phyloP scores from a whole-genome alignment of 2,888 invertebrate species.

The Cerceris ruficornis region DNA sequence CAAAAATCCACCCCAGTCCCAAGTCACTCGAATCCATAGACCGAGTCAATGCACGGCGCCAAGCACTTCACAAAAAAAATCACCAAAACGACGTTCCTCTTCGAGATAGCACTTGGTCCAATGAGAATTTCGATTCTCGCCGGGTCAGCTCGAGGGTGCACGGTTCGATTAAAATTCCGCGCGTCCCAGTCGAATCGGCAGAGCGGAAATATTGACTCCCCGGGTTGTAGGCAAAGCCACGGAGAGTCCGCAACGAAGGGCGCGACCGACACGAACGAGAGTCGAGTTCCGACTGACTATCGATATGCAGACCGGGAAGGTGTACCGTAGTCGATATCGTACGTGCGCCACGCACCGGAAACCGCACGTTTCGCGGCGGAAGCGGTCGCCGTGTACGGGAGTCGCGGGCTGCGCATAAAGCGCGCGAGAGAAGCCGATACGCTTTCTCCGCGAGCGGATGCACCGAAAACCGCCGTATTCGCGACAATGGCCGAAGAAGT shows the following conservation, averaged over 20 bases:
- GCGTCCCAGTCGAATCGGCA: too few relatives aligned
- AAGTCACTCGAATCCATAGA: too few relatives aligned
- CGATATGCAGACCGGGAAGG: constrained; percentile 56
- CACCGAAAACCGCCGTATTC: constrained; percentile 60
- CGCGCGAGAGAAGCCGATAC: constrained; percentile 54
- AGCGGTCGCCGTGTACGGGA: constrained; percentile 60
- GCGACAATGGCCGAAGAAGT: constrained; percentile 40
- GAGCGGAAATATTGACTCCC: neutral
- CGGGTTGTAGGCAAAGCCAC: neutral
- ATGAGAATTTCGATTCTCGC: too few relatives aligned
- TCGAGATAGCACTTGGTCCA: too few relatives aligned
- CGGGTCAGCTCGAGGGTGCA: too few relatives aligned
- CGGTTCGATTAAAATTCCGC: too few relatives aligned
- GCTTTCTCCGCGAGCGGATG: constrained; percentile 71
- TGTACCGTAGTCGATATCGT: constrained; percentile 54
- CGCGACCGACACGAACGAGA: constrained; percentile 52
- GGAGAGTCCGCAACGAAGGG: neutral
- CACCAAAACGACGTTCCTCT: too few relatives aligned
- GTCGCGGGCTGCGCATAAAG: constrained; percentile 23
- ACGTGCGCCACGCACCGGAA: constrained; percentile 73
- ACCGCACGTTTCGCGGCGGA: constrained; percentile 77
- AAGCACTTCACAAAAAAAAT: too few relatives aligned
- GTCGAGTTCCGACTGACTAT: constrained; percentile 63
- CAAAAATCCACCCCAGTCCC: too few relatives aligned
- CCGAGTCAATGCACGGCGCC: too few relatives aligned